Base-by-base conservation (phyloP, 2,888 invertebrate genomes). In the Neoscelio sp. region DNA sequence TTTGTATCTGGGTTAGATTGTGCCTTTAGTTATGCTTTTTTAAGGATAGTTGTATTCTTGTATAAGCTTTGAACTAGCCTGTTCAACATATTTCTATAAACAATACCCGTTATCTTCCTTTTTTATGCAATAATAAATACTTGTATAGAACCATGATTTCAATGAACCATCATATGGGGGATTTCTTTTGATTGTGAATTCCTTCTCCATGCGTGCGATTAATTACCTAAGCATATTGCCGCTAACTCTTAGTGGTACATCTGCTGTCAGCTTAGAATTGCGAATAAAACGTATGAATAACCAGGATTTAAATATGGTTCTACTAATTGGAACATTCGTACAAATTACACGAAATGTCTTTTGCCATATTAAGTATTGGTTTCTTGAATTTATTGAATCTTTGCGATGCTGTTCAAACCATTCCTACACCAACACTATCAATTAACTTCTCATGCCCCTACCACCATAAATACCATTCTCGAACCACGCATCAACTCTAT, bases 381-480 rank as follows among this genome's bases (percentile, higher is more conserved):
- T n/a, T n/a, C n/a, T n/a, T n/a, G n/a, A n/a, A n/a, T n/a, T n/a
- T 13, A 33, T 40, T 4, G n/a, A 10, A 33, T 28, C 64, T 23
- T 5, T 35, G 70, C 28, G 40, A 28, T 18, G 62, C 33, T 10
- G 5, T 33, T 30, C 38, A 20, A 62, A 73, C 33, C 33, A 1
- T 33, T 33, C 33, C 33, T 46, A 10, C 33, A 52, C 64, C 54
- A 23, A 65, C 74, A 62, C 74, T 58, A 74, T 65, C 65, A 74
- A 74, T 74, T 74, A 74, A 58, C 56, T 58, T 12, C 35, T 50
- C 42, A 30, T 26, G 62, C 26, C 28, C 23, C 35, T 64, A 56
- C 28, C 40, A 35, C 30, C 64, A 23, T 73, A 73, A 73, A 42
- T 54, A 64, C 73, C 48, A 74, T 65, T 42, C 58, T 58, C 48